A percentile compares a stretch with the other conserved stretches of the same genome.
These are phyloP conservation scores for Lucilia cuprina DNA, from an alignment of 1,140 invertebrate genomes.

Conservation along the genomic window DNA sequence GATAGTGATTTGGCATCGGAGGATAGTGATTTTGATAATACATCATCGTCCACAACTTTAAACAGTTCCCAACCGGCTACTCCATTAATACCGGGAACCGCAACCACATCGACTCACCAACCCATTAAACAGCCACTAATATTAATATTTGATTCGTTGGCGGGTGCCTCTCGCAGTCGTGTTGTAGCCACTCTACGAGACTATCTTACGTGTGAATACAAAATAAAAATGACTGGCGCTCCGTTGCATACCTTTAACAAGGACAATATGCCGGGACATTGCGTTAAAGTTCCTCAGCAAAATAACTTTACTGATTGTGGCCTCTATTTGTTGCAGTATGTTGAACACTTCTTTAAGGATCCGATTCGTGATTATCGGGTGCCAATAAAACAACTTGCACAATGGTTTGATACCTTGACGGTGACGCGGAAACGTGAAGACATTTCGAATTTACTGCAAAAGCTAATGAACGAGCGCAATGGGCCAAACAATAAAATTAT, in stretches of 20 bases:
- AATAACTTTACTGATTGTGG: slow-evolving; percentile 98
- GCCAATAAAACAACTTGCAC: slow-evolving; percentile 76
- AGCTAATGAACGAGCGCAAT: slow-evolving; percentile 71
- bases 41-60: neutral
- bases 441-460: slow-evolving; percentile 75
- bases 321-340: slow-evolving; percentile 93
- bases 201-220: slow-evolving; percentile 89
- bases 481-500: slow-evolving; percentile 64
- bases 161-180: slow-evolving; percentile 77
- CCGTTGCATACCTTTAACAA: slow-evolving; percentile 72
- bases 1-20: slow-evolving; percentile 70
- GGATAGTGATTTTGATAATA: slow-evolving; percentile 69
- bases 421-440: slow-evolving; percentile 82
- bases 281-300: slow-evolving; percentile 93
- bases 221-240: slow-evolving; percentile 72
- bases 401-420: slow-evolving; percentile 81
- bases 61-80: slow-evolving; percentile 21
- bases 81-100: slow-evolving; percentile 36
- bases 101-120: slow-evolving; percentile 41
- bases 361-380: slow-evolving; percentile 77
- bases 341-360: slow-evolving; percentile 91
- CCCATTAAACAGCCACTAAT: slow-evolving; percentile 77
- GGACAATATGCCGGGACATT: slow-evolving; percentile 81
- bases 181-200: slow-evolving; percentile 88
- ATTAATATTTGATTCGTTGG: slow-evolving; percentile 93